Conservation (phyloP, 2,113 vertebrate genomes). For the Leptodactylus fuscus region DNA sequence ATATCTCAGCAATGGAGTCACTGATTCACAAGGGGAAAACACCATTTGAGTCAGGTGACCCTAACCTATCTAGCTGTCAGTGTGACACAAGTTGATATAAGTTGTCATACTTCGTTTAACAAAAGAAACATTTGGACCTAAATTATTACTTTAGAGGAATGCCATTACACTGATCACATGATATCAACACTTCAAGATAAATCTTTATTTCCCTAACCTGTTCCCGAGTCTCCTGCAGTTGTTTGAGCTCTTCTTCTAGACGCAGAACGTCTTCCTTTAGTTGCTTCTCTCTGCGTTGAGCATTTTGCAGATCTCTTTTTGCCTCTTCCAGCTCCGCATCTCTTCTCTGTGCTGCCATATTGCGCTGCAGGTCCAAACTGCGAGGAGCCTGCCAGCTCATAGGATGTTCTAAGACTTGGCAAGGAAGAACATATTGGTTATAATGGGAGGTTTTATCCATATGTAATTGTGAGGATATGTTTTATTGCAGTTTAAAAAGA, state of each 20-base stretch:
- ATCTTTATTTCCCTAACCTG: conserved; percentile 77
- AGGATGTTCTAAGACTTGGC: conserved; percentile 78
- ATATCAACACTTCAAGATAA: no score
- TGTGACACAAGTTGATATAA: no score
- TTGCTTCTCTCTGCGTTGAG: conserved; percentile 90
- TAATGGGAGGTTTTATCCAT: not conserved
- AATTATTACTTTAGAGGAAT: no score
- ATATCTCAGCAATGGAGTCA: no score
- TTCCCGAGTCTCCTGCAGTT: conserved; percentile 82
- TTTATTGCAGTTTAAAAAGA: not conserved
- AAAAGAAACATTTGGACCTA: no score
- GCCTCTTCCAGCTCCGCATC: conserved; percentile 92
- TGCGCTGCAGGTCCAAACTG: conserved; percentile 78
- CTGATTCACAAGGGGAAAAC: no score
- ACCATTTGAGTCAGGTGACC: no score
- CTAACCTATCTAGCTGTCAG: no score
- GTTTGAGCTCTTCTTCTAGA: conserved; percentile 87
- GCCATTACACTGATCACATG: no score
- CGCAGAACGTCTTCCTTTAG: conserved; percentile 87
- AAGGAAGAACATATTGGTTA: not conserved
- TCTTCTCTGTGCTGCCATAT: conserved; percentile 81
- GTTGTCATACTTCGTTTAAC: no score
- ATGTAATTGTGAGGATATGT: not conserved
- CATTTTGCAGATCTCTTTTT: conserved; percentile 84
- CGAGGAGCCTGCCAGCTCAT: conserved; percentile 84